Evolutionary conservation across 2,797 vertebrate genomes (phyloP), one percentile per base, ranked within the genome.

Genomic region (Squalus acanthias): DNA sequence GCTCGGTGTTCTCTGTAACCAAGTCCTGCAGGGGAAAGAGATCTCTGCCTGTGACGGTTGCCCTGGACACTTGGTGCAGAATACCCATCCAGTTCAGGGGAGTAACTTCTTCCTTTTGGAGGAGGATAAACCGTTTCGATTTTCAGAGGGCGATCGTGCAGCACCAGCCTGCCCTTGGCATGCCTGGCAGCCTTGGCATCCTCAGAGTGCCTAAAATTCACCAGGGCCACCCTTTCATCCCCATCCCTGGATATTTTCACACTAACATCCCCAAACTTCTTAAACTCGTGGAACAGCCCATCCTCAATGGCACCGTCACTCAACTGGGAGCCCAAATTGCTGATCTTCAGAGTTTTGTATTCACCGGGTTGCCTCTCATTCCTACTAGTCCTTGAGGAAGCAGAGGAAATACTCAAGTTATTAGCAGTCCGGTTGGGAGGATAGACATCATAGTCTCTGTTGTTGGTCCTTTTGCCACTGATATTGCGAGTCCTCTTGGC

Each of bases 291-390:
- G 96, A 99, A 99, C 0, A 99, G 98, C 20, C 99, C 99, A 96
- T 99, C 99, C 97, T 99, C 99, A n/a, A 99, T 98, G 74, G 99
- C 99, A 94, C 99, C 99, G 96, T 99, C 99, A 96, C 99, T 99
- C 96, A 99, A 97, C 97, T 99, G 99, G 1, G 99, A 99, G 96
- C 99, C 99, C 96, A 99, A 97, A 97, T 99, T 99, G 97, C 99
- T 99, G 96, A 99, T 99, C 97, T 99, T 99, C 20, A 99, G 98
- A 0, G 99, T 99, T 97, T 99, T 99, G 98, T 99, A 99, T 98
- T 99, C 98, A 97, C 99, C 99, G 82, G 97, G 57, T 50, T 95
- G 94, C 2, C 94, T 72, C 24, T 95, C 94, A 57, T 74, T 53
- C 50, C 94, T 95, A 57, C 94, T 95, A 57, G 94, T 57, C 94